These are phyloP conservation scores for Sebastes diploproa DNA, from an alignment of 2,797 vertebrate species.

Conservation along the genomic window DNA sequence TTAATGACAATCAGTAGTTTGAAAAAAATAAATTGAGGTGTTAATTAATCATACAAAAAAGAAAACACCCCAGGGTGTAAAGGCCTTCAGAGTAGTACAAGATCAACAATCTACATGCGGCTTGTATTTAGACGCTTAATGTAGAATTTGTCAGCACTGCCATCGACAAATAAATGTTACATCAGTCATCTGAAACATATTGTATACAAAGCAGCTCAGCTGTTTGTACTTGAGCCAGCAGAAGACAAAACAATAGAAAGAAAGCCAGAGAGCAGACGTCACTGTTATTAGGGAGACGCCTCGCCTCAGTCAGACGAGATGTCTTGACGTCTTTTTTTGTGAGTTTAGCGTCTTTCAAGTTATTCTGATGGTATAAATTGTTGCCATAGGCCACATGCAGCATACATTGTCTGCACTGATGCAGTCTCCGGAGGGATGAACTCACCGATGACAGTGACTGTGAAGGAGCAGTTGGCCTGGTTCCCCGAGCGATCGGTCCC, in stretches of 20 bases:
- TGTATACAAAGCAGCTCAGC: not conserved
- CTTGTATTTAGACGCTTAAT: not conserved
- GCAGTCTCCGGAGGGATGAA: conserved; percentile 5
- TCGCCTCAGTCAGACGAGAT: not conserved
- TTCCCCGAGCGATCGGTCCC: conserved; percentile 88
- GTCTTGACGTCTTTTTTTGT: not conserved
- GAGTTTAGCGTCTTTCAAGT: not conserved
- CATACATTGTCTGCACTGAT: not conserved
- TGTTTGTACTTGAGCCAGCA: not conserved
- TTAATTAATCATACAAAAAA: too few species aligned
- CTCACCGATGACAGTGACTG: conserved; percentile 92
- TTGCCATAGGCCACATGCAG: not conserved
- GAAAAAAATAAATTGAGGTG: too few species aligned
- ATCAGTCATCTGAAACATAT: not conserved
- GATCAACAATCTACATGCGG: not conserved
- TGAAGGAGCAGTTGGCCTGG: conserved; percentile 93
- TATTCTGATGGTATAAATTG: not conserved
- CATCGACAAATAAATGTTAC: not conserved
- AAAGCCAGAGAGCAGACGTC: not conserved
- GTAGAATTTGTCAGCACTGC: not conserved
- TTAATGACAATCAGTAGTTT: too few species aligned
- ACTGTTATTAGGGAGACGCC: not conserved
- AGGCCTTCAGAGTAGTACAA: not conserved
- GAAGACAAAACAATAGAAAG: not conserved
- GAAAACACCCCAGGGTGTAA: too few species aligned